phyloP scores from a whole-genome alignment of 2,888 invertebrate genomes.

The Girardia tigrina region DNA sequence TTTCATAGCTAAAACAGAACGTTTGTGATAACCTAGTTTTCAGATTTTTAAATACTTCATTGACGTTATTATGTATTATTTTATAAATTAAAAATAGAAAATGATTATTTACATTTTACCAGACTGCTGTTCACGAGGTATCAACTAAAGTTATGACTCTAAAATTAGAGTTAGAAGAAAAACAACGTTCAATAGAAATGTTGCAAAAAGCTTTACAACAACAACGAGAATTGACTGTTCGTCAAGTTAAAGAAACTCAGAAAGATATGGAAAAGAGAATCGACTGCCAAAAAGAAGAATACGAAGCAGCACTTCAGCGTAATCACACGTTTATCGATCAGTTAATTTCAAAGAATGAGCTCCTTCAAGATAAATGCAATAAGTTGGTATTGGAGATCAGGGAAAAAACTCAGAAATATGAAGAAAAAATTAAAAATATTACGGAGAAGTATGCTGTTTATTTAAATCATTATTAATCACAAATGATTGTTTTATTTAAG shows the following conservation, averaged over 20 bases:
- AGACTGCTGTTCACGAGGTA: conserved; percentile 32
- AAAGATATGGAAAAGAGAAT: conserved; percentile 48
- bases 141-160: conserved; percentile 40
- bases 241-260: conserved; percentile 49
- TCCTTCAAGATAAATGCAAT: conserved; percentile 49
- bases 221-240: conserved; percentile 48
- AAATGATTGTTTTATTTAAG: conserved; percentile 39
- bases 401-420: conserved; percentile 47
- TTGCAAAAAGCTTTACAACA: conserved; percentile 50
- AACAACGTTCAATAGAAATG: conserved; percentile 45
- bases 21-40: too few relatives aligned
- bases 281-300: conserved; percentile 48
- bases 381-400: conserved; percentile 48
- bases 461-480: neutral
- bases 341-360: conserved; percentile 51
- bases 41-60: too few relatives aligned
- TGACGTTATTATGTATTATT: too few relatives aligned
- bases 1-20: too few relatives aligned
- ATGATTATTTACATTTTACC: too few relatives aligned
- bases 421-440: conserved; percentile 44
- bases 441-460: conserved; percentile 43
- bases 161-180: conserved; percentile 48
- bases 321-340: conserved; percentile 51
- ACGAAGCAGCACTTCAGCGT: conserved; percentile 49
- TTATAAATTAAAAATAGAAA: too few relatives aligned